Percentiles rank a stretch among this genome's conserved stretches.
Conservation (phyloP, 1,140 invertebrate genomes). For the Venustaconcha ellipsiformis region DNA sequence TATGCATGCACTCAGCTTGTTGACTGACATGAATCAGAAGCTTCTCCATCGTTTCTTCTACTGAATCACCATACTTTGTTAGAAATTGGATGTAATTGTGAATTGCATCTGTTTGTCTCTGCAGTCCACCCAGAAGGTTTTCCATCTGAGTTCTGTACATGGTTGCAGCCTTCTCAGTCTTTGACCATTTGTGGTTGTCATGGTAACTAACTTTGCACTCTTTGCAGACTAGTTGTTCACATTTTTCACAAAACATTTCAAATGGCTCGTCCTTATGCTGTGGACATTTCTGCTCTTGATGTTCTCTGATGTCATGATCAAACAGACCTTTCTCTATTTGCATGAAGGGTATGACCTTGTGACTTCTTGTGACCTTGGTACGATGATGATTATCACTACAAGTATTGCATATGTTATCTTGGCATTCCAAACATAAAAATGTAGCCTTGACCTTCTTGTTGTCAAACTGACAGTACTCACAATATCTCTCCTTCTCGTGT, state of each 20-base stretch:
- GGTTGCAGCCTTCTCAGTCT: conserved; percentile 36
- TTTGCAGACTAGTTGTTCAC: conserved; percentile 49
- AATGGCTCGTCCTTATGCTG: conserved; percentile 35
- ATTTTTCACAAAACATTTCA: conserved; percentile 51
- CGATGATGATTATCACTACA: conserved; percentile 56
- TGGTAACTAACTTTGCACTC: conserved; percentile 47
- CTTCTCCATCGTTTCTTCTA: conserved; percentile 40
- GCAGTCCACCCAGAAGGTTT: conserved; percentile 43
- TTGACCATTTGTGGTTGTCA: conserved; percentile 44
- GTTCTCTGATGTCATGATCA: conserved; percentile 55
- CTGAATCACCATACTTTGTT: conserved; percentile 33
- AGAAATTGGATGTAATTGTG: conserved; percentile 48
- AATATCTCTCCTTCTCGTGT: conserved; percentile 38
- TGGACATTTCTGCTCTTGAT: conserved; percentile 43
- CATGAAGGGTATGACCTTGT: conserved; percentile 51
- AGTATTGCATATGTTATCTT: conserved; percentile 57
- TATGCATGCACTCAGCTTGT: conserved; percentile 54
- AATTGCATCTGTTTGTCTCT: conserved; percentile 43
- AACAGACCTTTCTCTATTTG: conserved; percentile 57
- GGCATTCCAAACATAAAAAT: conserved; percentile 56
- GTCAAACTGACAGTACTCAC: conserved; percentile 61
- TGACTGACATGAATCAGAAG: conserved; percentile 32
- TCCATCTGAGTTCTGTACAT: conserved; percentile 42
- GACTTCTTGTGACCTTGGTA: conserved; percentile 59
- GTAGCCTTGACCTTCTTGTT: conserved; percentile 39